Base-by-base conservation (phyloP, 2,113 vertebrate genomes). In the Xiphorhynchus elegans region DNA sequence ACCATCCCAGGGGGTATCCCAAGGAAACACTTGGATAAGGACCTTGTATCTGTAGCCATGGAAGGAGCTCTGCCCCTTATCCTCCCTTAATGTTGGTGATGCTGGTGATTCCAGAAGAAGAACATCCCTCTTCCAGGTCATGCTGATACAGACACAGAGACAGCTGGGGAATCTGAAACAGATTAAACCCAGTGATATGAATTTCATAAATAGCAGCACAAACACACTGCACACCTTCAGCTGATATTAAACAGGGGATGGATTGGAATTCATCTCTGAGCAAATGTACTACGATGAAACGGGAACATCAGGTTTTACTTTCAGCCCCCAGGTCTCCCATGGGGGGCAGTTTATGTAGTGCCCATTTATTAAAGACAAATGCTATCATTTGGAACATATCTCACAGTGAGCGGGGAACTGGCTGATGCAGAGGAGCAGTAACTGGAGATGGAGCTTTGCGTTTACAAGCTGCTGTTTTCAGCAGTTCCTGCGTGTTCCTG, bases 331-430 rank as follows among this genome's bases (percentile, higher is more conserved):
- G 93, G 93, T 89, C 93, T 87, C 94, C 95, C 91, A 59, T 7
- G 82, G 89, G 92, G 94, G 92, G 74, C 53, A n/a, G 67, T 80
- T 96, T 67, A 84, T 83, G 79, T 67, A 63, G 89, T 64, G 84
- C 63, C 91, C 84, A 89, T 91, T 96, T 96, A 96, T 96, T 92
- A 91, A 95, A 96, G 96, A 92, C 96, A 95, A 97, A 89, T 94
- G 96, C 74, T 93, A 83, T 95, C 84, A 85, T 44, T 82, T 35
- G 52, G 76, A 92, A 84, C 73, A 75, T 87, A 86, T 72, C 94
- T 94, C 94, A 94, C 0, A n/a, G 6, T 33, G 42, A n/a, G 81
- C 78, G 47, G 78, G 75, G 81, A 12, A 44, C 40, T 12, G 81
- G 17, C 74, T 76, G 91, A 10, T 58, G 89, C 63, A 5, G 70